Base-by-base conservation (phyloP, 2,888 invertebrate species). In the Coelopa pilipes region DNA sequence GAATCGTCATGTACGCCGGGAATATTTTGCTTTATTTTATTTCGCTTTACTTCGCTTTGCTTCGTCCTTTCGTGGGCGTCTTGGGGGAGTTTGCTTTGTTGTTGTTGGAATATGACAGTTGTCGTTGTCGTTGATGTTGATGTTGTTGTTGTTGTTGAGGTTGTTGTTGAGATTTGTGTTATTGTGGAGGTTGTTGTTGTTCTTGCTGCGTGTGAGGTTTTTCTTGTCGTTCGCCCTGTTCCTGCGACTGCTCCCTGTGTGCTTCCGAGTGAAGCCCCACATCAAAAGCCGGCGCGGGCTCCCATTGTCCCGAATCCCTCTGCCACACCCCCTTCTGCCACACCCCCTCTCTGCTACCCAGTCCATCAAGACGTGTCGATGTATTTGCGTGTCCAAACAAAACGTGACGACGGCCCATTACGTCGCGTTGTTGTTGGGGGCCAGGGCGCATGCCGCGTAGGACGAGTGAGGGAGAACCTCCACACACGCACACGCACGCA, bases 351-450 rank as follows among this genome's bases (percentile, higher is more conserved):
- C 62, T 57, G 1, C 19, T 57, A 57, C 17, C 19, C n/a, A 21
- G 21, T 11, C 12, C 24, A 13, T 10, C 24, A 34, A 15, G 62
- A 34, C 13, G 34, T 34, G 62, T 49, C 15, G 46, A 47, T 17
- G 47, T 60, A 60, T 59, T 62, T 66, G 63, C 74, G 49, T 74
- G 72, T 69, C 55, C 65, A 68, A 69, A 72, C 19, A 59, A 63
- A 72, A 74, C 74, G 72, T 74, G 74, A 74, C 66, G 55, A 70
- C 65, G 46, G 17, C 13, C 66, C 47, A 74, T 73, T 49, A 68
- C 62, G 21, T 60, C 34, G 24, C n/a, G 62, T 21, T 15, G 2
- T 45, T 45, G 62, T 34, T 34, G 34, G 34, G 7, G 34, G 34
- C 34, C 34, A 34, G 7, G 34, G 4, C 57, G 57, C 57, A 57